Conservation (phyloP, 2,888 invertebrate genomes). For the Ernsta delagoae region DNA sequence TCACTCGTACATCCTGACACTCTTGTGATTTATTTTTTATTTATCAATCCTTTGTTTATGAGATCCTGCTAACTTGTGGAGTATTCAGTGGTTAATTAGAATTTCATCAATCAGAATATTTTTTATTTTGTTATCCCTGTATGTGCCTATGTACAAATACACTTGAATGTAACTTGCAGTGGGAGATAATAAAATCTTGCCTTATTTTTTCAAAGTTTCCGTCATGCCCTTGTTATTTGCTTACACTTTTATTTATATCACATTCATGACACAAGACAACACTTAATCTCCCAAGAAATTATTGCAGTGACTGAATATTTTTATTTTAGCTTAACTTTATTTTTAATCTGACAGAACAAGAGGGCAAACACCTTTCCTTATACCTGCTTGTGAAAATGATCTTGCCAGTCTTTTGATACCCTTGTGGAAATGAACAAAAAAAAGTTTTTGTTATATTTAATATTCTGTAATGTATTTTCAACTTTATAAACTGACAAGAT, state of each 20-base stretch:
- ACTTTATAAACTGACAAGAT: too few species aligned
- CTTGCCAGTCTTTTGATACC: conserved; percentile 8
- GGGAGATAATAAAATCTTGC: conserved; percentile 82
- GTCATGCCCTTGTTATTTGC: conserved; percentile 58
- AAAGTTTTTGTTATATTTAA: too few species aligned
- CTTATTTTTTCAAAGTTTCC: conserved; percentile 77
- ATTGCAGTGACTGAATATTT: conserved; percentile 23
- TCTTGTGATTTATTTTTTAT: conserved; percentile 56
- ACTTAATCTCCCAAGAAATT: conserved; percentile 31
- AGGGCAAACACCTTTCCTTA: conserved; percentile 58
- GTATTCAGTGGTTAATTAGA: conserved; percentile 83
- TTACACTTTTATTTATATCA: conserved; percentile 29
- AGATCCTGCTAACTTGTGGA: conserved; percentile 81
- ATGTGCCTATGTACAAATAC: conserved; percentile 72
- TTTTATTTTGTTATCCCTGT: conserved; percentile 83
- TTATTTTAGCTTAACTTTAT: conserved; percentile 34
- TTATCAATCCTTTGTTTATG: conserved; percentile 82
- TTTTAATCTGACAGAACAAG: conserved; percentile 58
- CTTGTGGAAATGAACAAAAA: not conserved
- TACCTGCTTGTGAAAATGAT: conserved; percentile 9
- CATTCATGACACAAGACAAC: conserved; percentile 23
- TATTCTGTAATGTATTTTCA: too few species aligned
- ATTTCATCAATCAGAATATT: conserved; percentile 80
- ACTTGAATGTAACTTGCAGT: conserved; percentile 73
- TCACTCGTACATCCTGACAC: conserved; percentile 46